Evolutionary conservation across 2,113 vertebrate species (phyloP).

Genomic region (Dicaeum eximium): DNA sequence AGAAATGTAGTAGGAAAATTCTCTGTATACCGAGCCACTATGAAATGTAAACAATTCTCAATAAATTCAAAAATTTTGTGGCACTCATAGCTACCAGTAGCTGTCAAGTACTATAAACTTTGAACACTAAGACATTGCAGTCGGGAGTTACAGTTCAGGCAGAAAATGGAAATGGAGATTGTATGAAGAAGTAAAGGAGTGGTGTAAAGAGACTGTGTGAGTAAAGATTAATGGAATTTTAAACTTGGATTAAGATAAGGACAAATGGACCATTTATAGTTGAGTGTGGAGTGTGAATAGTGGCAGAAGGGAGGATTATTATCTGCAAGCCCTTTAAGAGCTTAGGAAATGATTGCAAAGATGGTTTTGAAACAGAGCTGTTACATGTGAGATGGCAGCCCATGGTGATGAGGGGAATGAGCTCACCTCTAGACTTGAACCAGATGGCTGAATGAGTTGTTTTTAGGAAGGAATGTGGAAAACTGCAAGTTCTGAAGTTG

Average conservation of each 20-base stretch:
- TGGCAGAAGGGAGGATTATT: not conserved
- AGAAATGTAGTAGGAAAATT: not conserved
- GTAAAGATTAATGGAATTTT: not conserved
- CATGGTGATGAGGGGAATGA: not conserved
- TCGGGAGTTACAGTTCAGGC: not conserved
- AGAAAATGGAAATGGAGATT: not conserved
- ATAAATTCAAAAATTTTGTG: not conserved
- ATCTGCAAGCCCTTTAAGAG: not conserved
- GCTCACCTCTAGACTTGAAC: not conserved
- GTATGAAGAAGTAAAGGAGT: not conserved
- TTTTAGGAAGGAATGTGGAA: not conserved
- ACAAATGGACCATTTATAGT: not conserved
- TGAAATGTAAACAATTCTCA: not conserved
- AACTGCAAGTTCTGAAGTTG: not conserved
- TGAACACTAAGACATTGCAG: not conserved
- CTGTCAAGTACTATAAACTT: not conserved
- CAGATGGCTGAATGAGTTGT: not conserved
- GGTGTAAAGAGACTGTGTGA: not conserved
- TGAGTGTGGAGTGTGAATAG: not conserved
- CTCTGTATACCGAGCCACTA: not conserved
- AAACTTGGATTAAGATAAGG: not conserved
- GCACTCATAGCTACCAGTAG: not conserved
- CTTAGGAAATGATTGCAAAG: not conserved
- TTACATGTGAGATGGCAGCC: not conserved
- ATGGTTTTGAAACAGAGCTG: not conserved